Conservation (phyloP, 2,888 invertebrate genomes). For the Ctenicera cuprea region DNA sequence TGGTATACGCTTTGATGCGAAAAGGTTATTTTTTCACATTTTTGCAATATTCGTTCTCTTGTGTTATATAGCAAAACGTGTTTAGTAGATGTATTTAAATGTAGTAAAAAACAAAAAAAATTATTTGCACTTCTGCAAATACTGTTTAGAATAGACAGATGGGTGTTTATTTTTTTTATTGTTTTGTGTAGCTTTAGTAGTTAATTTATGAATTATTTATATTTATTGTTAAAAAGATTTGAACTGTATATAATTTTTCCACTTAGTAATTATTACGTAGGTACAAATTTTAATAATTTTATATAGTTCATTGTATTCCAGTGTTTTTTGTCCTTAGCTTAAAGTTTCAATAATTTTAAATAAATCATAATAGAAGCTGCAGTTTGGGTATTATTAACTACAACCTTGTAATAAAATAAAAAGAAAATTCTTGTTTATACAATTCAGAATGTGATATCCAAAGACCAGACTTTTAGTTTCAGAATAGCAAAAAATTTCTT, state of each 20-base stretch:
- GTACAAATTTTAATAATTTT: conserved; percentile 25
- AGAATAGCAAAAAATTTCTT: too few species aligned
- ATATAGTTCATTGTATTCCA: conserved; percentile 20
- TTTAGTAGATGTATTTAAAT: background rate
- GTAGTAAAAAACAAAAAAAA: background rate
- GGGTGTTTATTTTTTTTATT: conserved; percentile 29
- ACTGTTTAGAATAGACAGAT: conserved; percentile 11
- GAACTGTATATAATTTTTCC: conserved; percentile 26
- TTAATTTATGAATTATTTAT: conserved; percentile 34
- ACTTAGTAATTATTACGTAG: conserved; percentile 13
- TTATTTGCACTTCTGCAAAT: background rate
- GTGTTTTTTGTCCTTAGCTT: conserved; percentile 30
- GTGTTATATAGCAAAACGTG: too few species aligned
- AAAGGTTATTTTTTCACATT: too few species aligned
- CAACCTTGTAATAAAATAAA: background rate
- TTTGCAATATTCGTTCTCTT: too few species aligned
- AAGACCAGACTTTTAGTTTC: too few species aligned
- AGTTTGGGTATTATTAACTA: background rate
- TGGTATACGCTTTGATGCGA: too few species aligned
- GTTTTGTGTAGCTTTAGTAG: conserved; percentile 8
- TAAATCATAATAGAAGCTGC: conserved; percentile 20
- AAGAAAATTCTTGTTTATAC: too few species aligned
- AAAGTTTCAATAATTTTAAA: conserved; percentile 17
- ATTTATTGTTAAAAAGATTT: background rate
- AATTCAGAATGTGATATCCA: too few species aligned